Evolutionary conservation across 35 echinoderm and acorn worm genomes (phyloP), one percentile per base, ranked within the genome.

Genomic region (Diadema setosum): DNA sequence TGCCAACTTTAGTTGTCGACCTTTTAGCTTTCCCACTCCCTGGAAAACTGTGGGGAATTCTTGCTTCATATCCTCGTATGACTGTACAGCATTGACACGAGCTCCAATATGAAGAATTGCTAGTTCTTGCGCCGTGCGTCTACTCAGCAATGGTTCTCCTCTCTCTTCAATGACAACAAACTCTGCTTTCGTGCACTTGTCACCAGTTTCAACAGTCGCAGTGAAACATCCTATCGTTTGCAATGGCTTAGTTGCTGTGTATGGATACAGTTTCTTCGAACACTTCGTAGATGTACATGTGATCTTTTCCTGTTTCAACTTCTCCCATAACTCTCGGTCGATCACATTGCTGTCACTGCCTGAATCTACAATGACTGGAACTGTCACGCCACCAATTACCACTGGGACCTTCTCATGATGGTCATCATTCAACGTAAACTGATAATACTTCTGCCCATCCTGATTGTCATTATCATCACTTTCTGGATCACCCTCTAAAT

Each of bases 261-360:
- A 55, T n/a, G 49, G 49, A 55, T 55, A 55, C 0, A 55, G 49
- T n/a, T 55, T 0, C 4, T 24, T 39, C 0, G 17, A 16, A 0
- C 57, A 59, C 24, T 31, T 84, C 3, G 26, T 34, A 33, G 50
- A 60, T 40, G 15, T 23, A 41, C 49, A 58, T 14, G 3, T 12
- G 0, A 84, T 37, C 61, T 32, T 49, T 2, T 83, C 27, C 23
- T 52, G 25, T 30, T 83, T 83, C 16, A 83, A 8, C 45, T 83
- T 11, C 26, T 84, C 82, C 82, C 82, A 84, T 24, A 84, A 17
- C 26, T 3, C 15, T 60, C 31, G 4, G 57, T 58, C 82, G 23
- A 61, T 84, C 7, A 84, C 82, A 39, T 84, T 84, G 39, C 82
- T 20, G 18, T 84, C 82, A 61, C 82, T 84, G 29, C 82, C 82